Percentiles rank a stretch among this genome's conserved stretches.
Conservation (phyloP, 2,113 vertebrate species). For the Proteles cristata region DNA sequence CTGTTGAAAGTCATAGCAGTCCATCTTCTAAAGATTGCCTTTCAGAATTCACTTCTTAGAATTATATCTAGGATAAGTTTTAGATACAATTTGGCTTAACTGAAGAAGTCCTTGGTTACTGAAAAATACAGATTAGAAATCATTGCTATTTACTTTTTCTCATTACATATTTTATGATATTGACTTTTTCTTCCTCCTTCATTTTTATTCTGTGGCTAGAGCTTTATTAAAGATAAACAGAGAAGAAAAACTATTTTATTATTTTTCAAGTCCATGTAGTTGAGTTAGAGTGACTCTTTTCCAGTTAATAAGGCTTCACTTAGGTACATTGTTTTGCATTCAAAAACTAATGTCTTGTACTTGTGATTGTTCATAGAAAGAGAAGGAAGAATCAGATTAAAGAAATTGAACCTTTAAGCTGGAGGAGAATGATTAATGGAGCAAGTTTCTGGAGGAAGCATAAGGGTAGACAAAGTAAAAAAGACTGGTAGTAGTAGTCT, state of each 20-base stretch:
- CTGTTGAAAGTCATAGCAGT: not conserved
- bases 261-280: not conserved
- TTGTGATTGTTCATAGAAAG: constrained; percentile 2
- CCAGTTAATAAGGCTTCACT: not conserved
- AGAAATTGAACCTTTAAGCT: not conserved
- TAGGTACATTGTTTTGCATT: not conserved
- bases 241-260: constrained; percentile 31
- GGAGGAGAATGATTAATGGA: not conserved
- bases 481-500: not conserved
- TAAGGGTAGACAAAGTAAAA: not conserved
- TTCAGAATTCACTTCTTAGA: constrained; percentile 39
- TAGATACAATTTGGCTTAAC: not conserved
- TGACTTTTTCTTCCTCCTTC: not conserved
- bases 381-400: not conserved
- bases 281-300: not conserved
- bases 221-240: not conserved
- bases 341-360: not conserved
- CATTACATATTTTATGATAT: not conserved
- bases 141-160: not conserved
- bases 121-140: not conserved
- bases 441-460: not conserved
- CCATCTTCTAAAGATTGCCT: not conserved
- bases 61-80: not conserved
- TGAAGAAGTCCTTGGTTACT: not conserved
- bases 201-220: constrained; percentile 5